Conservation (phyloP, 1,140 invertebrate genomes). For the Anthonomus grandis region DNA sequence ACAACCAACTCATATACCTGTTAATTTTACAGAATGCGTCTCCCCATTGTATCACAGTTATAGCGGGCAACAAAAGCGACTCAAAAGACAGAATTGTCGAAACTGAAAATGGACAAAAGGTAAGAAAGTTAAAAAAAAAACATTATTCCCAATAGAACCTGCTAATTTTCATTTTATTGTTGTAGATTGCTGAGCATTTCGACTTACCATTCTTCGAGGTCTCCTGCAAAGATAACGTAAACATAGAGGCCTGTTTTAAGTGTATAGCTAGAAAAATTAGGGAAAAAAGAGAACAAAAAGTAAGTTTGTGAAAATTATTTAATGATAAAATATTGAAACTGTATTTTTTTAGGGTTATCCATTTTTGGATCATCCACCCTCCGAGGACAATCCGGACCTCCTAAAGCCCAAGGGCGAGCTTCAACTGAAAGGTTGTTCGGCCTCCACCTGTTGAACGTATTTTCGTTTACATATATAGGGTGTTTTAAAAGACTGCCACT, state of each 20-base stretch:
- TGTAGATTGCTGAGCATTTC: slow-evolving; percentile 83
- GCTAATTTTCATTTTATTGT: no score
- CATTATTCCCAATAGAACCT: no score
- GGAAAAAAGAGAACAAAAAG: slow-evolving; percentile 71
- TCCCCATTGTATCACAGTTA: slow-evolving; percentile 78
- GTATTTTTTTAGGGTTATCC: slow-evolving; percentile 32
- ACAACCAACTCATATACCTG: slow-evolving; percentile 15
- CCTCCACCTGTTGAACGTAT: slow-evolving; percentile 27
- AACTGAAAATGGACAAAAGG: slow-evolving; percentile 74
- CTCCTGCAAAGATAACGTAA: slow-evolving; percentile 86
- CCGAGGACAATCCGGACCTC: slow-evolving; percentile 29
- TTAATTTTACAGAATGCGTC: slow-evolving; percentile 71
- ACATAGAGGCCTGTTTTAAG: slow-evolving; percentile 83
- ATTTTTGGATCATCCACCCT: slow-evolving; percentile 28
- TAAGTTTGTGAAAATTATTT: slow-evolving; percentile 45
- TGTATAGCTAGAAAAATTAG: slow-evolving; percentile 78
- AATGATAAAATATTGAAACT: neutral
- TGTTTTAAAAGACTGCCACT: neutral
- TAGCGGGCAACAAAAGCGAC: slow-evolving; percentile 84
- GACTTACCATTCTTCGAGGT: slow-evolving; percentile 92
- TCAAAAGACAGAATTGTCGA: slow-evolving; percentile 70
- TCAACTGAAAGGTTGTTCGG: slow-evolving; percentile 30
- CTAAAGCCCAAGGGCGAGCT: slow-evolving; percentile 34
- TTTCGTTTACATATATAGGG: neutral
- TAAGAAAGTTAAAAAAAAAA: slow-evolving; percentile 44